A percentile compares a stretch with the other conserved stretches of the same genome.
Conservation (phyloP, 2,113 vertebrate species). For the Campylorhamphus procurvoides region DNA sequence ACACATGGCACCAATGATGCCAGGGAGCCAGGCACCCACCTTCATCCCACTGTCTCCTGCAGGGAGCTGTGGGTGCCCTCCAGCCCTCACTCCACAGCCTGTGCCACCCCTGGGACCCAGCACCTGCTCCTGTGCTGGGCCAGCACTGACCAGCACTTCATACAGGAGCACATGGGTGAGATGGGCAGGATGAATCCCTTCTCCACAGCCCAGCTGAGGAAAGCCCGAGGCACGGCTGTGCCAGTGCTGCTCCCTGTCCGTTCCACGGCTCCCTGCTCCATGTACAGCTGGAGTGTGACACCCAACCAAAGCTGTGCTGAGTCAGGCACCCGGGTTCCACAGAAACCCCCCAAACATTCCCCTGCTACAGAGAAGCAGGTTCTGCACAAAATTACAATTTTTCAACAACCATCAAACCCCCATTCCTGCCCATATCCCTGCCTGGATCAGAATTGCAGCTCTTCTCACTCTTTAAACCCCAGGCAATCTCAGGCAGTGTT, state of each 20-base stretch:
- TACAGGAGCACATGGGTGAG: accelerated
- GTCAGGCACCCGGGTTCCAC: background rate
- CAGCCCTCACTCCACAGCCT: background rate
- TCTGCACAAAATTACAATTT: background rate
- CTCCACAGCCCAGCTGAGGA: background rate
- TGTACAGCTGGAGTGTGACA: background rate
- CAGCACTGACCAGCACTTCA: accelerated
- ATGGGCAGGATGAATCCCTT: background rate
- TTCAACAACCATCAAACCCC: background rate
- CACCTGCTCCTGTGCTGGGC: accelerated
- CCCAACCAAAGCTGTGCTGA: background rate
- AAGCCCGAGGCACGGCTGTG: accelerated
- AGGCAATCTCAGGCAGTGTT: background rate
- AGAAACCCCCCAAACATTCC: background rate
- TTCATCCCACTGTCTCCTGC: background rate
- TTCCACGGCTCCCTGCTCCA: accelerated
- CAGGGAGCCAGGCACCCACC: accelerated
- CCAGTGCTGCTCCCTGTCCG: accelerated
- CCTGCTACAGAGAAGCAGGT: background rate
- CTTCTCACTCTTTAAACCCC: background rate
- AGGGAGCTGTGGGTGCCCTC: background rate
- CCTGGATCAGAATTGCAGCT: background rate
- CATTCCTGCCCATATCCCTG: accelerated
- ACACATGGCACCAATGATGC: accelerated
- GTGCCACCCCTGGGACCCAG: background rate